Base-by-base conservation (phyloP, 2,797 vertebrate species). In the Sebastes iracundus region DNA sequence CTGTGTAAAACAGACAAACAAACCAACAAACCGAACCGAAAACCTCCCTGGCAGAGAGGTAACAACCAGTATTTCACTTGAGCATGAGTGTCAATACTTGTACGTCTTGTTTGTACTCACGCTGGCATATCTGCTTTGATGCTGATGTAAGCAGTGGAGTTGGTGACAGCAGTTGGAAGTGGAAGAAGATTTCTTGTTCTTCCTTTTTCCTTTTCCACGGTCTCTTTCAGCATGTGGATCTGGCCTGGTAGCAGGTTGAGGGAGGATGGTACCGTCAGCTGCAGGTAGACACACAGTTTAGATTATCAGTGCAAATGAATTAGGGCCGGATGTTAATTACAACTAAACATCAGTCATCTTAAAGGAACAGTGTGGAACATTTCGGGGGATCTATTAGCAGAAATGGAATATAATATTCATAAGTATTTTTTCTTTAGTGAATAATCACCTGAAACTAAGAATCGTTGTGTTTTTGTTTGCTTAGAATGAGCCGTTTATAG, bases 241-340 rank as follows among this genome's bases (percentile, higher is more conserved):
- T 97, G 97, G 2, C 97, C 97, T 0, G 97, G 97, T 3, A 98
- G 95, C 90, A 98, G 93, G 77, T 84, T 96, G 42, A 97, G 84
- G 32, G 80, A 92, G 14, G 52, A 27, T 0, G 97, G 97, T 0
- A 98, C 89, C 0, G 87, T 87, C 69, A 96, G 88, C 97, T 98
- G 79, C 20, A 33, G 33, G 27, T 20, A 79, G 6, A 73, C 63
- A 86, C 38, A 42, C 38, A 42, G 38, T 42, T 73, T 25, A 27
- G 61, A 23, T 9, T 0, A 46, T 46, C 16, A n/a, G 59, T 22
- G 3, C 20, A 49, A 12, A 55, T 3, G 11, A 63, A 42, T 3
- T 6, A 49, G 5, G 10, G 20, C 53, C 32, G 5, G 42, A 27
- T 69, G 18, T 33, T 55, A n/a, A 14, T 4, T 49, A 3, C 46